Evolutionary conservation across 2,888 invertebrate genomes (phyloP).

Genomic region (Cephalotes varians): DNA sequence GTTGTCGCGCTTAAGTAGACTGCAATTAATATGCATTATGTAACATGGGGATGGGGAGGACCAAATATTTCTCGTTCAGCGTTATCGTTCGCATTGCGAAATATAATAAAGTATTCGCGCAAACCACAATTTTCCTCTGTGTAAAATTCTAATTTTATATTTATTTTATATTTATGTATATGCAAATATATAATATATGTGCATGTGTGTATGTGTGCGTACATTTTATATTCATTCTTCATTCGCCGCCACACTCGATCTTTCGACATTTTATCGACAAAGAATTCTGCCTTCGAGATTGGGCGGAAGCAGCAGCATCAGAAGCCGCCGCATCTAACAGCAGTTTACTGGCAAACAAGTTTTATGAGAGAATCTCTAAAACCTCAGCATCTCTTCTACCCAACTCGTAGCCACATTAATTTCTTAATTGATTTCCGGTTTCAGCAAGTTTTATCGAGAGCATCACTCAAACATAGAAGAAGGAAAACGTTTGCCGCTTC

Average conservation of each 20-base stretch:
- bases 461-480: conserved; percentile 10
- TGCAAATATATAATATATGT: too few relatives aligned
- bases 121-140: conserved; percentile 21
- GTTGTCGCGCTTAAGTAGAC: conserved; percentile 68
- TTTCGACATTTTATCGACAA: conserved; percentile 42
- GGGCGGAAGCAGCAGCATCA: conserved; percentile 29
- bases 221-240: not conserved
- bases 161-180: too few relatives aligned
- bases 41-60: conserved; percentile 61
- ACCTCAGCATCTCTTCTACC: not conserved
- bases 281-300: conserved; percentile 42
- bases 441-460: conserved; percentile 24
- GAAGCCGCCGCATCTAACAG: conserved; percentile 30
- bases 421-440: conserved; percentile 50
- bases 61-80: conserved; percentile 67
- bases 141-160: too few relatives aligned
- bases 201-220: not conserved
- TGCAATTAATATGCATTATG: conserved; percentile 72
- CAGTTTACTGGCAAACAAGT: conserved; percentile 37
- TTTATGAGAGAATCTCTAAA: conserved; percentile 40
- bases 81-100: conserved; percentile 59
- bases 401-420: conserved; percentile 18
- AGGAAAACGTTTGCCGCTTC: conserved; percentile 16
- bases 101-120: conserved; percentile 52
- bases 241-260: not conserved